Conservation (phyloP, 2,797 vertebrate genomes). For the Acanthis flammea region DNA sequence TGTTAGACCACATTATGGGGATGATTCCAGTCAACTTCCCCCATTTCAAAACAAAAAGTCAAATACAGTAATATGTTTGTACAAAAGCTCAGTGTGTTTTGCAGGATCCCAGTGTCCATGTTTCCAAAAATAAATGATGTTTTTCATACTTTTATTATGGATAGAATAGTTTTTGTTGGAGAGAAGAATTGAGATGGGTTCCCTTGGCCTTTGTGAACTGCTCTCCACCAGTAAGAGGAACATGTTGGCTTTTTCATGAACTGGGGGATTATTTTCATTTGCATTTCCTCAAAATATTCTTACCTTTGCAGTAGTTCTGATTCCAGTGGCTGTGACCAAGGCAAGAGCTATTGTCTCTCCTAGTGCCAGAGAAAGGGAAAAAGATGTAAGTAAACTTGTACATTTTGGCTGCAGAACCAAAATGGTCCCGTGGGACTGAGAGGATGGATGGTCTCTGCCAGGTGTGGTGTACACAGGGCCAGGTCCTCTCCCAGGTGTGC, state of each 20-base stretch:
- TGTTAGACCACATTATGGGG: not conserved
- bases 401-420: not conserved
- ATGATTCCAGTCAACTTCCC: not conserved
- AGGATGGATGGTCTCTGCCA: not conserved
- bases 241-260: not conserved
- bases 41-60: not conserved
- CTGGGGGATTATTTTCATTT: not conserved
- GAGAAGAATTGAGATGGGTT: not conserved
- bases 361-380: not conserved
- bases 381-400: not conserved
- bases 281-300: not conserved
- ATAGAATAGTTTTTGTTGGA: not conserved
- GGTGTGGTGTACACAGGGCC: not conserved
- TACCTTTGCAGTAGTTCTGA: not conserved
- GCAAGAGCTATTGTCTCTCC: not conserved
- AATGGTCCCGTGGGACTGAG: not conserved
- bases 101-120: not conserved
- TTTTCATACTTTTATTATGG: not conserved
- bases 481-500: not conserved
- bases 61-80: not conserved
- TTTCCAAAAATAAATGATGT: not conserved
- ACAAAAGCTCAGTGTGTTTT: not conserved
- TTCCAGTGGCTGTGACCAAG: not conserved
- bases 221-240: not conserved
- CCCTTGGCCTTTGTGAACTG: not conserved